Percentiles rank a stretch among this genome's conserved stretches.
These are phyloP conservation scores for Stichopus horrens DNA, from an alignment of 53 echinoderm and acorn worm genomes.

Conservation along the genomic window DNA sequence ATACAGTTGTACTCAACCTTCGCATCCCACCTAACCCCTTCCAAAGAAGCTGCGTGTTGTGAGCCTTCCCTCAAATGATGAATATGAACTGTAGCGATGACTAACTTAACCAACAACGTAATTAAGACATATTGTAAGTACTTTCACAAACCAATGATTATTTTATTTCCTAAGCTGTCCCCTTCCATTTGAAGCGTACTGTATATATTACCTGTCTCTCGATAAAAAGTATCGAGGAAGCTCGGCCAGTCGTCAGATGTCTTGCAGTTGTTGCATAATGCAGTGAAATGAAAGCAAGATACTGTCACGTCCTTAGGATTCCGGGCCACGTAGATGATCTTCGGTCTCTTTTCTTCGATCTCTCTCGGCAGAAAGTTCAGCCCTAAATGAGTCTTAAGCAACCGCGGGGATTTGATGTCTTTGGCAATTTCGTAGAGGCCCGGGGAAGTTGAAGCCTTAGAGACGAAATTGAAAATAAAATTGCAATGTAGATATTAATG, in stretches of 20 bases:
- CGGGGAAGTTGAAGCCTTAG: background rate
- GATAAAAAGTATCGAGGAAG: background rate
- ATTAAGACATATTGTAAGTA: too few species aligned
- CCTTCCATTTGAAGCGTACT: too few species aligned
- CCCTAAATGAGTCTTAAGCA: background rate
- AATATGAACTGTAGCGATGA: too few species aligned
- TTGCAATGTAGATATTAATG: too few species aligned
- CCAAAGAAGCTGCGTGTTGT: too few species aligned
- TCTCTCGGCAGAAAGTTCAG: slow-evolving; percentile 8
- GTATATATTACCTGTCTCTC: background rate
- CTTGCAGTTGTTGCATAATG: background rate
- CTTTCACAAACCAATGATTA: too few species aligned
- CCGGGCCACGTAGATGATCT: background rate
- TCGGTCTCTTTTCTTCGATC: background rate
- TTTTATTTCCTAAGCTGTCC: too few species aligned
- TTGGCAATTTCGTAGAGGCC: background rate
- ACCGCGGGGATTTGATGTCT: background rate
- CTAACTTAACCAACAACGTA: too few species aligned
- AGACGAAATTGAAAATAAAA: too few species aligned
- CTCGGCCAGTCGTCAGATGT: background rate
- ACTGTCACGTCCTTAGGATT: slow-evolving; percentile 5
- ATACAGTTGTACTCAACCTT: too few species aligned
- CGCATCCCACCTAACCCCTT: too few species aligned
- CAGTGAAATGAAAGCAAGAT: slow-evolving; percentile 6
- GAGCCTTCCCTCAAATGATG: too few species aligned